Percentiles rank a stretch among this genome's conserved stretches.
phyloP scores from a whole-genome alignment of 2,113 vertebrate species.

The Siniperca chuatsi region DNA sequence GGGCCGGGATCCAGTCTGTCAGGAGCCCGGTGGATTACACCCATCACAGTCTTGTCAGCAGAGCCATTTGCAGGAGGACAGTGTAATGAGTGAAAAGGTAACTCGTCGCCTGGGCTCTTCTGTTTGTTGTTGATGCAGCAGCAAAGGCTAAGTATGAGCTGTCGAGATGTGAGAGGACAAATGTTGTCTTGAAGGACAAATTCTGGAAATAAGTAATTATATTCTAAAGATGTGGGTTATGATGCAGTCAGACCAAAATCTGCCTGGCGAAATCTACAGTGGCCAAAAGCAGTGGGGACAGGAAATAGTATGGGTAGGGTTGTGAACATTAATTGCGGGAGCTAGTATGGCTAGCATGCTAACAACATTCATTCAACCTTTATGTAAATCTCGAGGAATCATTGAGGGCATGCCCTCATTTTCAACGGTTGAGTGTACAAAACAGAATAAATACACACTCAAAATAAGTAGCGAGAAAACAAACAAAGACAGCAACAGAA shows the following conservation, averaged over 20 bases:
- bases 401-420: no score
- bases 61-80: conserved; percentile 34
- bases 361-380: background rate
- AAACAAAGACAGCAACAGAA: no score
- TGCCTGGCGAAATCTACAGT: background rate
- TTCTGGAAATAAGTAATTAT: background rate
- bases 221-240: background rate
- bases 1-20: conserved; percentile 47
- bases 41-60: conserved; percentile 50
- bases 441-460: no score
- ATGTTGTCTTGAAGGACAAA: background rate
- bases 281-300: background rate
- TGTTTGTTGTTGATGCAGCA: conserved; percentile 8
- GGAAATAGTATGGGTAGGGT: background rate
- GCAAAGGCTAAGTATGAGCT: background rate
- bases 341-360: background rate
- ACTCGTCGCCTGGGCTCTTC: background rate
- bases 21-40: conserved; percentile 49
- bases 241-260: background rate
- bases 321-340: background rate
- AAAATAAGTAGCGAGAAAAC: no score
- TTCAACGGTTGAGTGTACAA: no score
- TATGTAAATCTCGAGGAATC: no score
- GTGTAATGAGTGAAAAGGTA: conserved; percentile 33
- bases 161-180: background rate